Percentiles rank a stretch among this genome's conserved stretches.
These are phyloP conservation scores for Pitta sordida DNA, from an alignment of 2,113 vertebrate genomes.

Conservation along the genomic window DNA sequence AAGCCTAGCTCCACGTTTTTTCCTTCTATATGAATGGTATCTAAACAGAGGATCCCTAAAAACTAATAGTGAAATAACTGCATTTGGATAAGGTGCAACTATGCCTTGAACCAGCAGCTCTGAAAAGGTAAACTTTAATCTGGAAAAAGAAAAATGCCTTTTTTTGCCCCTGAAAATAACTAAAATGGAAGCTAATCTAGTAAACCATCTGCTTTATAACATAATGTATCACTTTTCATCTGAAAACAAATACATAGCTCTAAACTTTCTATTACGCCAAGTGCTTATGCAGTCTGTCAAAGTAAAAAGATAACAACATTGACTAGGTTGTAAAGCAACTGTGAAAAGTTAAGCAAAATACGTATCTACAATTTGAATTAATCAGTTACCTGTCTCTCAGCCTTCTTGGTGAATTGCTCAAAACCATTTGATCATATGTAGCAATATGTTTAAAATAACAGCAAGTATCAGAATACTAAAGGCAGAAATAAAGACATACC, in stretches of 20 bases:
- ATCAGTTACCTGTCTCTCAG: not conserved
- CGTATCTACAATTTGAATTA: not conserved
- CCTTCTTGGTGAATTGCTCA: not conserved
- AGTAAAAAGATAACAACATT: not conserved
- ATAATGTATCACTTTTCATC: not conserved
- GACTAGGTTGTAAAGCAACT: not conserved
- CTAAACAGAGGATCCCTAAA: not conserved
- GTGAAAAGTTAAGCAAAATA: not conserved
- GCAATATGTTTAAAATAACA: not conserved
- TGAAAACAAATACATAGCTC: not conserved
- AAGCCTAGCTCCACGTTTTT: not conserved
- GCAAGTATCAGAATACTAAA: not conserved
- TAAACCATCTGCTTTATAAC: not conserved
- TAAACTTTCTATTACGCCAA: not conserved
- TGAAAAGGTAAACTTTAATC: not conserved
- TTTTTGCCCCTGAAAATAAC: not conserved
- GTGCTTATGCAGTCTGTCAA: not conserved
- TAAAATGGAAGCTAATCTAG: not conserved
- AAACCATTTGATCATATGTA: not conserved
- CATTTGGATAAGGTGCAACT: not conserved
- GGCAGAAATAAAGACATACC: not conserved
- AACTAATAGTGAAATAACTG: not conserved
- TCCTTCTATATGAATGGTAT: not conserved
- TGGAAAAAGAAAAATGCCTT: not conserved
- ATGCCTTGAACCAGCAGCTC: not conserved